Evolutionary conservation across 1,140 invertebrate species (phyloP), one percentile per base, ranked within the genome.

Genomic region (Trichonephila clavata): DNA sequence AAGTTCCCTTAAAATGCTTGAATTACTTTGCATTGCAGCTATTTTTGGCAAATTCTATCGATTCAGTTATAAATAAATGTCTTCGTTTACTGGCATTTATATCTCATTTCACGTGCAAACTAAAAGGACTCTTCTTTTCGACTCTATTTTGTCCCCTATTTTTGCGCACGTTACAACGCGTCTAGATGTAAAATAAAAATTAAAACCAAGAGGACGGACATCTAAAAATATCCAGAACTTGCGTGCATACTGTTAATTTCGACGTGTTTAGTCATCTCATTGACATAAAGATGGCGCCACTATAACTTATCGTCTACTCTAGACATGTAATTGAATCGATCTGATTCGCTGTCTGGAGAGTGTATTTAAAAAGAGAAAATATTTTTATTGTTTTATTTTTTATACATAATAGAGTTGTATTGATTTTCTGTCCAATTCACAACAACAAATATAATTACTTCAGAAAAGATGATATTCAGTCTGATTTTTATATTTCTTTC

Each of bases 141-240:
- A 77, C 27, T 77, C 27, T 32, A 77, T 32, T 77, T 77, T 39
- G 71, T 77, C 71, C 32, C 18, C 18, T 77, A 7, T 2, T 77
- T 14, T 32, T 77, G 71, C 71, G 50, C 50, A 63, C 61, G 16
- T 63, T 63, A 63, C 61, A 21, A 24, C 27, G 14, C 27, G 32
- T 27, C 18, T 77, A 77, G 24, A 10, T 24, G 21, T 10, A 27
- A 77, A 77, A 77, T 77, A 77, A 39, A 27, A 77, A 77, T 77
- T 39, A 39, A 77, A 39, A 50, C 50, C 50, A 32, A 77, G 71
- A 27, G 27, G 71, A 77, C 71, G 32, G 65, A 77, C 71, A 18
- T 77, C 71, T 77, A 77, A 77, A 77, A 77, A 77, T 77, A 77
- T 0, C 71, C 71, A 77, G 32, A 77, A 63, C 6, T 6, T 77